Conservation (phyloP, 2,888 invertebrate species). For the Ophion ventricosus region DNA sequence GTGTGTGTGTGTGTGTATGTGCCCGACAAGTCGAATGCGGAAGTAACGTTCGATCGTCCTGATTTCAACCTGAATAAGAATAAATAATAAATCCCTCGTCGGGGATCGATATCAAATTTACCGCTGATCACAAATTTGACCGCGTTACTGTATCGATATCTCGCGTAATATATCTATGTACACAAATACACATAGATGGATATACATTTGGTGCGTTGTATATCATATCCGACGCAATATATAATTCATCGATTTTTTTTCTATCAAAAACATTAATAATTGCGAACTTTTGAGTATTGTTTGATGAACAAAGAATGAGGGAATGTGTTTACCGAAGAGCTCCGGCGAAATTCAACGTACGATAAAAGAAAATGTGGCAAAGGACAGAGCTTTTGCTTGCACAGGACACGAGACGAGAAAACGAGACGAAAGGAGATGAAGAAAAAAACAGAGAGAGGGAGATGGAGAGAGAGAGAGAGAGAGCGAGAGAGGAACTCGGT, state of each 20-base stretch:
- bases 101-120: slow-evolving; percentile 18
- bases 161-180: neutral
- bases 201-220: no score
- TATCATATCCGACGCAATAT: no score
- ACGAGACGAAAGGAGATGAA: neutral
- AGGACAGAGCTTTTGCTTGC: neutral
- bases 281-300: no score
- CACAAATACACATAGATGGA: no score
- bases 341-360: slow-evolving; percentile 17
- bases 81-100: slow-evolving; percentile 22
- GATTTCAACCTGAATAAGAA: slow-evolving; percentile 24
- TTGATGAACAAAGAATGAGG: no score
- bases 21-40: slow-evolving; percentile 23
- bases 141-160: slow-evolving; percentile 16
- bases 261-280: no score
- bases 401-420: neutral
- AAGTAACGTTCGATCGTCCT: slow-evolving; percentile 29
- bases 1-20: neutral
- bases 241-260: no score
- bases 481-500: slow-evolving; percentile 47
- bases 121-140: slow-evolving; percentile 23
- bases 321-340: no score
- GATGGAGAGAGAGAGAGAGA: slow-evolving; percentile 24
- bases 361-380: slow-evolving; percentile 1
- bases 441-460: neutral